phyloP scores from a whole-genome alignment of 2,797 vertebrate species.

The Gallirallus australis region DNA sequence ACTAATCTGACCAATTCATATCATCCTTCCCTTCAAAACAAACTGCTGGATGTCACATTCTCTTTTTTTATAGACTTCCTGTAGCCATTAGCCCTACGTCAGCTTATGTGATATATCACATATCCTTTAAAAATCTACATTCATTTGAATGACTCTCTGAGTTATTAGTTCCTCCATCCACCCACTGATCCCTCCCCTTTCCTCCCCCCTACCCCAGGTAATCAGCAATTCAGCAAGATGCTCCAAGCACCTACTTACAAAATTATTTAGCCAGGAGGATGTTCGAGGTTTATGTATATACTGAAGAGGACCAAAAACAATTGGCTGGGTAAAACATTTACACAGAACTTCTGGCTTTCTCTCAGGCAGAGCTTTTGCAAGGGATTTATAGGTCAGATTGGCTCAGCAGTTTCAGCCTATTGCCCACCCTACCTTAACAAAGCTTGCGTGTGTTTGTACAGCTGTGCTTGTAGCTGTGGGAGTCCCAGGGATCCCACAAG shows the following conservation, averaged over 20 bases:
- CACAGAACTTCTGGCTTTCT: conserved; percentile 79
- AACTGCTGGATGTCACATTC: conserved; percentile 4
- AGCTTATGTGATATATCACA: conserved; percentile 19
- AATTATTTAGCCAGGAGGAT: conserved; percentile 49
- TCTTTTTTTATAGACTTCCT: conserved; percentile 53
- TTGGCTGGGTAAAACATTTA: conserved; percentile 78
- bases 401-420: conserved; percentile 89
- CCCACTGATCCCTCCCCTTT: neutral
- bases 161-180: conserved; percentile 67
- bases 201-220: conserved; percentile 15
- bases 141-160: conserved; percentile 53
- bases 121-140: conserved; percentile 50
- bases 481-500: conserved; percentile 88
- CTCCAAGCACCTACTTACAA: conserved; percentile 43
- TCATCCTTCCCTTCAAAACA: conserved; percentile 16
- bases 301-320: conserved; percentile 53
- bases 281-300: neutral
- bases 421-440: conserved; percentile 91
- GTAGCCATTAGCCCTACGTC: conserved; percentile 14
- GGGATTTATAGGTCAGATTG: conserved; percentile 88
- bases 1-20: neutral
- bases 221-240: conserved; percentile 43
- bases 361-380: conserved; percentile 80
- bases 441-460: conserved; percentile 92
- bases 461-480: conserved; percentile 89